Evolutionary conservation across 2,888 invertebrate species (phyloP).

Genomic region (Bembecia ichneumoniformis): DNA sequence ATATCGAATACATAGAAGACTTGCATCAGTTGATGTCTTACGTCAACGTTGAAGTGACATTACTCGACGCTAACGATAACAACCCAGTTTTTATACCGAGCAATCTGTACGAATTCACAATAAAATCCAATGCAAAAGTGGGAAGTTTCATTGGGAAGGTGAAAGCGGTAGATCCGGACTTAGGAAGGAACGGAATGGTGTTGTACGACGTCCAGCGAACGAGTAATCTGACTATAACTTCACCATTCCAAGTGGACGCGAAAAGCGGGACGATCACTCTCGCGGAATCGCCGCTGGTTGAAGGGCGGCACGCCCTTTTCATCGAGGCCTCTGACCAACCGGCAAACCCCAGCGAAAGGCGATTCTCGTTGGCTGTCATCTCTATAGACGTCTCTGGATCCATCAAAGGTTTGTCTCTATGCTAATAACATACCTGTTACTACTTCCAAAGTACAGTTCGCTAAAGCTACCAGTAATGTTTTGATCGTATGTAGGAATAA

Average conservation of each 20-base stretch:
- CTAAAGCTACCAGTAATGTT: background rate
- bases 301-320: conserved; percentile 84
- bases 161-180: conserved; percentile 86
- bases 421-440: background rate
- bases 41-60: conserved; percentile 84
- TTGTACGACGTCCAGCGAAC: conserved; percentile 81
- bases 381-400: conserved; percentile 80
- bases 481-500: too few relatives aligned
- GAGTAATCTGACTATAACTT: conserved; percentile 74
- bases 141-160: conserved; percentile 85
- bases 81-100: conserved; percentile 88
- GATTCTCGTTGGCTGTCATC: conserved; percentile 88
- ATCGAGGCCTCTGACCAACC: conserved; percentile 90
- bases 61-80: conserved; percentile 93
- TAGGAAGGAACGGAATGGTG: conserved; percentile 80
- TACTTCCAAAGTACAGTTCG: background rate
- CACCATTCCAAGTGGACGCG: conserved; percentile 80
- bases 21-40: conserved; percentile 55
- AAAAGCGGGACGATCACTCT: conserved; percentile 79
- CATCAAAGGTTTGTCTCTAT: conserved; percentile 45
- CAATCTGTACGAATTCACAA: conserved; percentile 85
- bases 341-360: conserved; percentile 84
- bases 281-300: conserved; percentile 75
- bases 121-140: conserved; percentile 77
- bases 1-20: conserved; percentile 55